phyloP scores from a whole-genome alignment of 2,797 vertebrate genomes.

The Neosilurus hyrtlii region DNA sequence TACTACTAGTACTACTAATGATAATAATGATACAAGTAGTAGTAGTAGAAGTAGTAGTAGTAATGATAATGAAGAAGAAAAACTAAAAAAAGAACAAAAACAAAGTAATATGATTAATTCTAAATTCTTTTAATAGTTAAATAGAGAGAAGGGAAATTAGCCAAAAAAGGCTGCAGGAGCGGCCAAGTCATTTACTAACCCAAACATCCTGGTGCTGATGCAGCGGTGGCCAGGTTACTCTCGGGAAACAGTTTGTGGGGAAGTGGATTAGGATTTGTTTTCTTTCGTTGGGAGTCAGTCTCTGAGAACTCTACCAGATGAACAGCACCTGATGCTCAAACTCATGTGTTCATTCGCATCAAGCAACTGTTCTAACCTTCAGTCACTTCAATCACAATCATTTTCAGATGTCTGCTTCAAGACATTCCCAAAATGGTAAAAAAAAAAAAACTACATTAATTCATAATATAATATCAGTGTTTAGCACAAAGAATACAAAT shows the following conservation, averaged over 20 bases:
- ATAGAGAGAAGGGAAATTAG: constrained; percentile 70
- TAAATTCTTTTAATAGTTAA: constrained; percentile 59
- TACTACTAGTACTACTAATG: not conserved
- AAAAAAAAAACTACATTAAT: not conserved
- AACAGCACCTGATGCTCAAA: constrained; percentile 68
- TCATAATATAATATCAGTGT: not conserved
- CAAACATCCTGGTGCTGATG: constrained; percentile 79
- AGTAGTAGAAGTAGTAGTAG: too few species aligned
- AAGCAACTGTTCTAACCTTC: not conserved
- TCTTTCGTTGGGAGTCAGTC: constrained; percentile 66
- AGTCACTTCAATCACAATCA: not conserved
- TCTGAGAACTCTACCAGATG: constrained; percentile 74
- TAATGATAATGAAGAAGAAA: not conserved
- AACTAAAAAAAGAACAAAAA: not conserved
- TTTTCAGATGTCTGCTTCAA: not conserved
- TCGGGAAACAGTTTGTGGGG: constrained; percentile 63
- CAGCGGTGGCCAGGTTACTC: constrained; percentile 64
- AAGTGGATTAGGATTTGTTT: constrained; percentile 73
- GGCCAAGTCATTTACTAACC: constrained; percentile 79
- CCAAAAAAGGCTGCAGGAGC: constrained; percentile 67
- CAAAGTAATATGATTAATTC: constrained; percentile 56
- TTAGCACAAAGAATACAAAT: not conserved
- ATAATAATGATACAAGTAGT: not conserved
- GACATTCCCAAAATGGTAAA: not conserved
- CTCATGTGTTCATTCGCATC: not conserved